Base-by-base conservation (phyloP, 2,113 vertebrate genomes). In the Rhipidura dahli region DNA sequence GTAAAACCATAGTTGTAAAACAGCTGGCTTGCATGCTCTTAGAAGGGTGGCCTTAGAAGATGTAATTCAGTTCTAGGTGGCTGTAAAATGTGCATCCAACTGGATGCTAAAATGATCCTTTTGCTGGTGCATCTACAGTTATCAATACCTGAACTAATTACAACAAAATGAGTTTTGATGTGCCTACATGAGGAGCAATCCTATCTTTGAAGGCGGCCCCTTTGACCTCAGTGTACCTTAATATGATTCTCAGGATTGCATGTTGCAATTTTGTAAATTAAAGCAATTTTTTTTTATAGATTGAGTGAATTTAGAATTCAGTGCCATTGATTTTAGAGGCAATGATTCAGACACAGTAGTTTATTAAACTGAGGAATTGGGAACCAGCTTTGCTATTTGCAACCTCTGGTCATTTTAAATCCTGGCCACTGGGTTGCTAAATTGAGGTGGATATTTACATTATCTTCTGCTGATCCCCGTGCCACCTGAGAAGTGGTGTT, bases 251-350 rank as follows among this genome's bases (percentile, higher is more conserved):
- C 4, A 7, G 64, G 80, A 93, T 86, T 92, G 71, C 51, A 14
- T 66, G 45, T 78, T 91, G 56, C 90, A 78, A 70, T 96, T 94
- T 75, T 87, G 51, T 84, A 94, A 89, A 95, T 96, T 77, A 92
- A 92, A 97, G 94, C 83, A 54, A 44, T 91, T 89, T 95, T 90
- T 93, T 94, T 89, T 23, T 9, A 83, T 86, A 90, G 92, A 88
- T 90, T 66, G 66, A 54, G 44, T 54, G 61, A 87, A 94, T 91
- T 87, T 87, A 83, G 91, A 86, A 87, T 73, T 92, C 60, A 50
- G 31, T 78, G 49, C 39, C 59, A 93, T 95, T 95, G 94, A 94
- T 93, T 96, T 91, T 93, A 70, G 90, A 88, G 75, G 24, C 64
- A 54, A 45, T 1, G 0, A 66, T 93, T 93, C 83, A 88, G 85